Evolutionary conservation across 2,888 invertebrate species (phyloP).

Genomic region (Tetropium fuscum): DNA sequence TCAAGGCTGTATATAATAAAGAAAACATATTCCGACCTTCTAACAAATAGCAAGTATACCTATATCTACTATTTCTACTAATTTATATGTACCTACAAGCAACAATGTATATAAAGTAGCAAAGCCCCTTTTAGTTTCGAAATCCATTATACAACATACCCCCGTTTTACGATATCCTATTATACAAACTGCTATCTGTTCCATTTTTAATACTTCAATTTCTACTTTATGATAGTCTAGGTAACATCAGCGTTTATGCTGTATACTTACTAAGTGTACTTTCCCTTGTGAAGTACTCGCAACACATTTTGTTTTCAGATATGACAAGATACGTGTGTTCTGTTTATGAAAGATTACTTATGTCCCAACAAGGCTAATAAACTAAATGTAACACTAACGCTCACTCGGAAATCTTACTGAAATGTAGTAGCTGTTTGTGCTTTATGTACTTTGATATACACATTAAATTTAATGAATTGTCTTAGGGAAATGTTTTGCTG

Average conservation of each 20-base stretch:
- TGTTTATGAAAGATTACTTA: constrained; percentile 44
- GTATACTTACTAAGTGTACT: constrained; percentile 8
- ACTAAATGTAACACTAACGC: constrained; percentile 42
- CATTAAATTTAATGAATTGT: constrained; percentile 50
- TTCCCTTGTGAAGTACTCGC: constrained; percentile 24
- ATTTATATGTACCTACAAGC: too few species aligned
- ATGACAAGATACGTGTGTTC: constrained; percentile 35
- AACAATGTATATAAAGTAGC: neutral
- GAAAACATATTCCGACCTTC: too few species aligned
- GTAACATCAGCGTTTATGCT: constrained; percentile 12
- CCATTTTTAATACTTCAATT: constrained; percentile 20
- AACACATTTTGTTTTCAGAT: constrained; percentile 37
- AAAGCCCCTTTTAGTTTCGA: too few species aligned
- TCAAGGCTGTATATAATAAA: too few species aligned
- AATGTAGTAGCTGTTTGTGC: constrained; percentile 36
- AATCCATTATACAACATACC: constrained; percentile 1
- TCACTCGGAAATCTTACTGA: constrained; percentile 40
- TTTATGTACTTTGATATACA: constrained; percentile 44
- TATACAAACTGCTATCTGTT: constrained; percentile 8
- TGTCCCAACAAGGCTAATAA: constrained; percentile 44
- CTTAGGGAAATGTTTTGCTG: constrained; percentile 38
- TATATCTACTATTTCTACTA: too few species aligned
- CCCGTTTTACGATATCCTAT: constrained; percentile 1
- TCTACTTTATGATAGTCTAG: constrained; percentile 7
- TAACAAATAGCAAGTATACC: too few species aligned